Conservation (phyloP, 2,113 vertebrate species). For the Petrocephalus zakoni region DNA sequence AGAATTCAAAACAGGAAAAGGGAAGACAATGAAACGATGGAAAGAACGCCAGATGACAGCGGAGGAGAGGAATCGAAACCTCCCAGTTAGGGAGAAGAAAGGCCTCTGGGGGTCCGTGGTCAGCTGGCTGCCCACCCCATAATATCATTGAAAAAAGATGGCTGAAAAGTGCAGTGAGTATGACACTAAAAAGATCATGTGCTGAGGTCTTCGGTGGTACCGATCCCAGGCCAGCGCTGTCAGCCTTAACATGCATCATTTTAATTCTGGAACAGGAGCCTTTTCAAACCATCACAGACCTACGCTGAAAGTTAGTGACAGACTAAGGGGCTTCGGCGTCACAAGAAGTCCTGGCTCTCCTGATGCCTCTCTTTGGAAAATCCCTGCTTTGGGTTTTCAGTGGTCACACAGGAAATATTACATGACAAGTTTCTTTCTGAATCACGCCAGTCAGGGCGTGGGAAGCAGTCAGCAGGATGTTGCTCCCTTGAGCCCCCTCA, state of each 20-base stretch:
- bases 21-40: not conserved
- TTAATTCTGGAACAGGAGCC: not conserved
- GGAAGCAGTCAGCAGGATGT: not conserved
- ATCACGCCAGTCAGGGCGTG: not conserved
- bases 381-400: not conserved
- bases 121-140: not conserved
- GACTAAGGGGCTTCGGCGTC: not conserved
- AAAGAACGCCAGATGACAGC: not conserved
- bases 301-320: not conserved
- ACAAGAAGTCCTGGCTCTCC: not conserved
- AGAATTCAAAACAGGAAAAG: not conserved
- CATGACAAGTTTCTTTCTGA: not conserved
- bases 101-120: not conserved
- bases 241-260: not conserved
- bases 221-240: not conserved
- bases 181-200: not conserved
- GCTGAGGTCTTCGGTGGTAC: not conserved
- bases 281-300: not conserved
- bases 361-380: not conserved
- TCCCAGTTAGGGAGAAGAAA: not conserved
- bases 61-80: not conserved
- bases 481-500: not conserved
- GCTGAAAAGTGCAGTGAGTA: not conserved
- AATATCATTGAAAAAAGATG: not conserved
- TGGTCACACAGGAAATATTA: not conserved